Conservation (phyloP, 2,113 vertebrate species). For the Otolemur garnettii region DNA sequence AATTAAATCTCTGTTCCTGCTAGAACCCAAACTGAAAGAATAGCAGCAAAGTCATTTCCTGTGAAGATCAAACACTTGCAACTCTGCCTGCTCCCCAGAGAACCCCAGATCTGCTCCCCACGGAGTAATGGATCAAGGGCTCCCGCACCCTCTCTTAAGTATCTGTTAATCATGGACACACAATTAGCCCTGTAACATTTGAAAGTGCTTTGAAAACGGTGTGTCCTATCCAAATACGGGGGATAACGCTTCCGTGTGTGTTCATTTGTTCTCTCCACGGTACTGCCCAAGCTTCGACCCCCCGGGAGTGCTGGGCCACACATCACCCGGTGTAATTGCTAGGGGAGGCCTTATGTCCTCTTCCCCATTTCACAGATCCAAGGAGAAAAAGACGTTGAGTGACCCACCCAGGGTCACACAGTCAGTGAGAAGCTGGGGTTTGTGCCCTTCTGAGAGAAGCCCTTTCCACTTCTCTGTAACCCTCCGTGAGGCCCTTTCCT, state of each 20-base stretch:
- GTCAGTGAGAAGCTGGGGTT: background rate
- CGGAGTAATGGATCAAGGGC: background rate
- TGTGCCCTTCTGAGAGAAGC: background rate
- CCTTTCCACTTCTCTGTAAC: background rate
- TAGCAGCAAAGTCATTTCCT: background rate
- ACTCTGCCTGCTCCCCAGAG: background rate
- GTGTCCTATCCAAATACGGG: background rate
- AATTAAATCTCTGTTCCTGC: background rate
- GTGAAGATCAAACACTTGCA: background rate
- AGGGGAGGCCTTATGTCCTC: too few relatives aligned
- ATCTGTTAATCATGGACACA: background rate
- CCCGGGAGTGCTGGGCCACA: too few relatives aligned
- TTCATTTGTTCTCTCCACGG: background rate
- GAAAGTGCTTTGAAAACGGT: background rate
- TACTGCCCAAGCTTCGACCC: background rate
- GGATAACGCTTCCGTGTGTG: background rate
- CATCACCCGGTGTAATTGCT: background rate
- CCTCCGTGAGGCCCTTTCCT: background rate
- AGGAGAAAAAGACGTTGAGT: background rate
- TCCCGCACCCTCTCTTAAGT: background rate
- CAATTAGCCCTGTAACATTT: background rate
- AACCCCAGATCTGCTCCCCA: accelerated
- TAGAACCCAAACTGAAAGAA: background rate
- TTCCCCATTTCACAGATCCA: background rate
- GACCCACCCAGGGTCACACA: background rate